These are phyloP conservation scores for Pherbina coryleti DNA, from an alignment of 2,888 invertebrate species.

Conservation along the genomic window DNA sequence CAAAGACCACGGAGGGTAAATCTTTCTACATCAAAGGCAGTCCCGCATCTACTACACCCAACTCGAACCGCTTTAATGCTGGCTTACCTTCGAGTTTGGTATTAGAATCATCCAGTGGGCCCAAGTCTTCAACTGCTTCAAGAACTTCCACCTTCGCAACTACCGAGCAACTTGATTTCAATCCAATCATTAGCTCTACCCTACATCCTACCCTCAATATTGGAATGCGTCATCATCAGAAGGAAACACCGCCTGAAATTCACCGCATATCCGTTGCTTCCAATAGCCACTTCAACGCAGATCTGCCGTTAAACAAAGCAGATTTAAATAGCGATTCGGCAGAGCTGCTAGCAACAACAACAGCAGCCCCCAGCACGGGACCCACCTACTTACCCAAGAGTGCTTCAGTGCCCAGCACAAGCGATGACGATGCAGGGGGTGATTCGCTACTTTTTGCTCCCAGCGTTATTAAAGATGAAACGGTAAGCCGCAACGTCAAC, in stretches of 20 bases:
- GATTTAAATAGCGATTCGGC: slow-evolving; percentile 28
- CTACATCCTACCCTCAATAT: slow-evolving; percentile 58
- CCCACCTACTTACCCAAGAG: slow-evolving; percentile 64
- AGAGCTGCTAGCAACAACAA: slow-evolving; percentile 48
- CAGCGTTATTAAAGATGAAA: slow-evolving; percentile 49
- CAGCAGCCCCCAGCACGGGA: slow-evolving; percentile 58
- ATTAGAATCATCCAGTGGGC: slow-evolving; percentile 50
- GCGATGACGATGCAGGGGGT: slow-evolving; percentile 52
- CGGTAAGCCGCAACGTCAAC: slow-evolving; percentile 77
- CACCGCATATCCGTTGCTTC: slow-evolving; percentile 42
- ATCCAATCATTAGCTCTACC: slow-evolving; percentile 45
- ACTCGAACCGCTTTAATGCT: slow-evolving; percentile 56
- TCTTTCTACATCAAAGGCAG: slow-evolving; percentile 55
- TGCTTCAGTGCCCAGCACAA: slow-evolving; percentile 23
- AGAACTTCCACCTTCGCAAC: slow-evolving; percentile 40
- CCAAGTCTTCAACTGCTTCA: not conserved
- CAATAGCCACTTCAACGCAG: slow-evolving; percentile 48
- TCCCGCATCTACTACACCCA: slow-evolving; percentile 54
- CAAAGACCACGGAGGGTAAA: slow-evolving; percentile 60
- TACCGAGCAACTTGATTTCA: not conserved
- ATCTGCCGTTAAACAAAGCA: slow-evolving; percentile 44
- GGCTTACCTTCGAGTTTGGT: slow-evolving; percentile 48
- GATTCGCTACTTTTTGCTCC: slow-evolving; percentile 60
- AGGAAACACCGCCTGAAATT: slow-evolving; percentile 41
- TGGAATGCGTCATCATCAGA: slow-evolving; percentile 59